Evolutionary conservation across 2,888 invertebrate species (phyloP), one percentile per base, ranked within the genome.

Genomic region (Andrena flavipes): DNA sequence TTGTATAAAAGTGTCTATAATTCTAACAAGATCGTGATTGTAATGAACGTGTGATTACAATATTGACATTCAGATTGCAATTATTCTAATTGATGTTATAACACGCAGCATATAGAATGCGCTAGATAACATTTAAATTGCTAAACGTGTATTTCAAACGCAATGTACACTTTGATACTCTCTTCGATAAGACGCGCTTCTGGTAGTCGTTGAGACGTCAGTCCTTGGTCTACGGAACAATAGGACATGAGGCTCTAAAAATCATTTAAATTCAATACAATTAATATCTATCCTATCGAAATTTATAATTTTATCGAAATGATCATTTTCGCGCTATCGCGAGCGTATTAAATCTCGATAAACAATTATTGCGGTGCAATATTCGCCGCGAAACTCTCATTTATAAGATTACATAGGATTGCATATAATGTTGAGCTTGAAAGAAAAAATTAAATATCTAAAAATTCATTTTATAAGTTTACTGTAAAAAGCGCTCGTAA

Each of bases 241-340:
- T 76, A 98, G 94, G 0, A 98, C 97, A 91, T 98, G 98, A 0
- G 98, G 98, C 91, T 98, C 98, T 95, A 91, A 59, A 93, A 91
- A 79, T 74, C 74, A 82, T 63, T 63, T 16, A 51, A 30, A 42
- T 56, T 69, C 16, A 20, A 35, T 35, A 54, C 13, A 20, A 62
- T 60, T 54, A n/a, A 16, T 49, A 60, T 23, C 8, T n/a, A 63
- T 49, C 51, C 20, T 62, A 49, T 23, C 13, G 30, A n/a, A 13
- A 65, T 33, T 20, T 48, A 20, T 8, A 16, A 49, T 48, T 7
- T 33, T 33, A 42, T 35, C 2, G 26, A 20, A 56, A 20, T 51
- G 13, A 51, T 2, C 29, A 62, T 29, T 54, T 5, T 10, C 16
- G 20, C 5, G n/a, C 20, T 30, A 5, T 20, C 30, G 30, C 4